Evolutionary conservation across 2,797 vertebrate genomes (phyloP).

Genomic region (Botia kubotai): DNA sequence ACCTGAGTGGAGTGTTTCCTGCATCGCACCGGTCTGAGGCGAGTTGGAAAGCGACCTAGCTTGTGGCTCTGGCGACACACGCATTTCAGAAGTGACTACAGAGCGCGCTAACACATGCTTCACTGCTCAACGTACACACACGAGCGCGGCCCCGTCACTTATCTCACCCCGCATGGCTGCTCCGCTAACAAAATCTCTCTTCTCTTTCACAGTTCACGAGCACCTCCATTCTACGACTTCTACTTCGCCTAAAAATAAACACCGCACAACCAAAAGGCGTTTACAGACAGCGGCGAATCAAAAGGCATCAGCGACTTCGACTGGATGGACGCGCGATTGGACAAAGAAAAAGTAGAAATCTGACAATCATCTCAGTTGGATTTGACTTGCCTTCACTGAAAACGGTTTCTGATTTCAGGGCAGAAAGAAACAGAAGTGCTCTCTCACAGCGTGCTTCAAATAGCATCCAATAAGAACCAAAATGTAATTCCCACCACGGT

Average conservation of each 20-base stretch:
- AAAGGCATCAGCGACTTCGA: constrained; percentile 41
- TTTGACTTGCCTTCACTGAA: constrained; percentile 41
- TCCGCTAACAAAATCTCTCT: constrained; percentile 53
- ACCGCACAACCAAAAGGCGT: constrained; percentile 28
- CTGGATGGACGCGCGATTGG: constrained; percentile 43
- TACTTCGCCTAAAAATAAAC: constrained; percentile 10
- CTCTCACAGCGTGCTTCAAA: constrained; percentile 52
- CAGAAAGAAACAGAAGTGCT: constrained; percentile 50
- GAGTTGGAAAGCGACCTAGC: constrained; percentile 18
- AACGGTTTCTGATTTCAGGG: constrained; percentile 41
- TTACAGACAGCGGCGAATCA: constrained; percentile 20
- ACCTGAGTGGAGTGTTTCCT: constrained; percentile 20
- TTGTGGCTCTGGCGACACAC: constrained; percentile 24
- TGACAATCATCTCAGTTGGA: constrained; percentile 47
- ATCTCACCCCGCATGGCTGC: constrained; percentile 56
- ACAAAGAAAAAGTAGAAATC: constrained; percentile 40
- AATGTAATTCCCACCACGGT: constrained; percentile 51
- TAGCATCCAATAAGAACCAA: constrained; percentile 55
- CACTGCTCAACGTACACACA: constrained; percentile 50
- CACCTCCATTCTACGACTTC: constrained; percentile 11
- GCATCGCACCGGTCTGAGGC: constrained; percentile 21
- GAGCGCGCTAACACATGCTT: constrained; percentile 52
- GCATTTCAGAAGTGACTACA: constrained; percentile 49
- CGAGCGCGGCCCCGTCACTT: constrained; percentile 55
- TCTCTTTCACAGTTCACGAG: constrained; percentile 43